These are phyloP conservation scores for Crocallis elinguaria DNA, from an alignment of 2,888 invertebrate genomes.

Conservation along the genomic window DNA sequence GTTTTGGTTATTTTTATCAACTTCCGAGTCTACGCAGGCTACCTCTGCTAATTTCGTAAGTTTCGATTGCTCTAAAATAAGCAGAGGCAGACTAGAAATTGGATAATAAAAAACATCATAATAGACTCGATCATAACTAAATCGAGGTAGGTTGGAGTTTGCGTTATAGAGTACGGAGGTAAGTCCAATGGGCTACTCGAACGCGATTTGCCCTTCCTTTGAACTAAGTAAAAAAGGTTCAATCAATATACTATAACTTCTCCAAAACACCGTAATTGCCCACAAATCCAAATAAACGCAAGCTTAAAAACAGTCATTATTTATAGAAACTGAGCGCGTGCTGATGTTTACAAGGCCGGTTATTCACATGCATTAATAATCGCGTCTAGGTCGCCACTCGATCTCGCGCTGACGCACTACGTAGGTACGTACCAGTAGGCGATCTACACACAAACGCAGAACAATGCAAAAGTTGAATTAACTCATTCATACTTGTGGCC, in stretches of 20 bases:
- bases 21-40: too few species aligned
- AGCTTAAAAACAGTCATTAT: constrained; percentile 11
- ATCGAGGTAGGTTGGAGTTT: too few species aligned
- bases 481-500: neutral
- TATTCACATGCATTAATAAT: constrained; percentile 53
- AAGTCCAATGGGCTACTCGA: too few species aligned
- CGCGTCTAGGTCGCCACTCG: constrained; percentile 43
- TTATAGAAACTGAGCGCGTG: constrained; percentile 26
- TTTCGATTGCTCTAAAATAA: too few species aligned
- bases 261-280: neutral
- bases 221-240: too few species aligned
- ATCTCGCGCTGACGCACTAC: constrained; percentile 35
- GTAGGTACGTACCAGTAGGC: constrained; percentile 9
- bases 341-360: constrained; percentile 70
- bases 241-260: neutral
- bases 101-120: too few species aligned
- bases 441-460: neutral
- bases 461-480: neutral
- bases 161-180: too few species aligned
- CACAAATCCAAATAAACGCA: constrained; percentile 1
- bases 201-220: too few species aligned
- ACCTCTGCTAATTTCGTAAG: too few species aligned
- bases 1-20: too few species aligned
- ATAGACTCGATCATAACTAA: too few species aligned
- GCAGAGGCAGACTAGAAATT: too few species aligned